Evolutionary conservation across 2,888 invertebrate species (phyloP), one percentile per base, ranked within the genome.

Genomic region (Hecatera dysodea): DNA sequence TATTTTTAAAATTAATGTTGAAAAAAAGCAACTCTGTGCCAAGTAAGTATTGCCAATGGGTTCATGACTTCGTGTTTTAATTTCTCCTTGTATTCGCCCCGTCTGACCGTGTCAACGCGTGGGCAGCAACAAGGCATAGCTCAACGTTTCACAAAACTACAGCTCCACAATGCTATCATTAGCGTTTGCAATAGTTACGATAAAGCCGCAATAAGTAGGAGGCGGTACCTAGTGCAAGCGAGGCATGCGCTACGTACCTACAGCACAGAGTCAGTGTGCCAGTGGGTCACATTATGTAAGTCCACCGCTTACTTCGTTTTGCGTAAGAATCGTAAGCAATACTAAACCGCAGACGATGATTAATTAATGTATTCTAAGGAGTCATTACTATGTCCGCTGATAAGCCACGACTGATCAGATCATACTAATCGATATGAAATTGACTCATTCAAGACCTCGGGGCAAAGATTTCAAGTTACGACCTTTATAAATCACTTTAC

Each of bases 281-380:
- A 94, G 82, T 94, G 86, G 94, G 94, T 94, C 94, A 90, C 79
- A 78, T 94, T 94, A 92, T 90, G 90, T 91, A 94, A 94, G 86
- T 78, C 81, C 88, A 86, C 91, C 92, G 91, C 93, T 93, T 92
- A 92, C 93, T 91, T 90, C 88, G 86, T 84, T 93, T 94, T 94
- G 91, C 93, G 94, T 90, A 94, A 94, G 90, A 90, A 89, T 82
- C 82, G 86, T 88, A 89, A 89, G 92, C 91, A 92, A 90, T 89
- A 89, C 89, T 86, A 84, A 80, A 81, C 87, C 68, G 87, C 87
- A 88, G 87, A 86, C 87, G 86, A 87, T 88, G 88, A 88, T 88
- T 89, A 85, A 86, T 88, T 74, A 79, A 69, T 78, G 77, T 83
- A 81, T 82, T 85, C 72, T 74, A 84, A 78, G 72, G 64, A 70